phyloP scores from a whole-genome alignment of 2,797 vertebrate species.

The Helostoma temminkii region DNA sequence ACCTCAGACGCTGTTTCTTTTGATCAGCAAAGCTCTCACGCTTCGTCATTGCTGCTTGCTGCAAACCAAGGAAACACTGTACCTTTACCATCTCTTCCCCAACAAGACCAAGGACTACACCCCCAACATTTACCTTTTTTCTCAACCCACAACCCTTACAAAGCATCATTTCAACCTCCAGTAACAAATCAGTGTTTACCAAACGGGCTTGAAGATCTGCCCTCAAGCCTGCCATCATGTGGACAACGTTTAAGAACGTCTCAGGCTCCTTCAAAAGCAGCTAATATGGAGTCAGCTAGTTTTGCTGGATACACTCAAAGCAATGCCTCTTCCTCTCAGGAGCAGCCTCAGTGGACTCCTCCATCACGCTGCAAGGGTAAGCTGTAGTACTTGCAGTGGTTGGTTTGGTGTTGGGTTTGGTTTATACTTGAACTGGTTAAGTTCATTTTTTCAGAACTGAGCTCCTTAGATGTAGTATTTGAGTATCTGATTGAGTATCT shows the following conservation, averaged over 20 bases:
- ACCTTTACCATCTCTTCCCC: constrained; percentile 8
- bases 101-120: constrained; percentile 24
- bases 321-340: constrained; percentile 34
- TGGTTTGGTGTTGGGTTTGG: background rate
- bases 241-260: constrained; percentile 20
- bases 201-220: constrained; percentile 27
- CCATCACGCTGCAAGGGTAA: constrained; percentile 57
- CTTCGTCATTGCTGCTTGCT: background rate
- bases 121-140: constrained; percentile 21
- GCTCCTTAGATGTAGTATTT: too few species aligned
- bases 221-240: constrained; percentile 28
- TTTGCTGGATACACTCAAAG: constrained; percentile 24
- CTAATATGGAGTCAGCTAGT: constrained; percentile 6
- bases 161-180: constrained; percentile 35
- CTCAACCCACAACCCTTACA: constrained; percentile 23
- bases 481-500: too few species aligned
- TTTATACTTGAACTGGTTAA: too few species aligned
- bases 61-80: constrained; percentile 32
- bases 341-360: constrained; percentile 53
- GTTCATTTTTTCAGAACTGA: too few species aligned
- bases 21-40: constrained; percentile 44
- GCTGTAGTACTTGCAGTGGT: background rate
- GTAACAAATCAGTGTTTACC: constrained; percentile 29
- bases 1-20: constrained; percentile 46
- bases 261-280: constrained; percentile 30